These are phyloP conservation scores for Netelia fuscicornis DNA, from an alignment of 2,888 invertebrate genomes.

Conservation along the genomic window DNA sequence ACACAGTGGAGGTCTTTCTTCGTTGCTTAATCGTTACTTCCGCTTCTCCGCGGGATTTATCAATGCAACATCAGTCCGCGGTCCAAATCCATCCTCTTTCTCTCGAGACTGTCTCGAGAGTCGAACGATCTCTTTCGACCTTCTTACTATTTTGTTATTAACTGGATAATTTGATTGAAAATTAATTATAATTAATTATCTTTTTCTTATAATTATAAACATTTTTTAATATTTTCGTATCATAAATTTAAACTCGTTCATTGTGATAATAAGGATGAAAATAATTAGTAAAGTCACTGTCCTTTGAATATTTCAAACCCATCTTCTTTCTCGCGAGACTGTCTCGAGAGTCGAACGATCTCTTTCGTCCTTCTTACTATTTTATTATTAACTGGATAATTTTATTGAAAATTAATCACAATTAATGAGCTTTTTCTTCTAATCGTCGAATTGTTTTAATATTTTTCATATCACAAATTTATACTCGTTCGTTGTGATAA, in stretches of 20 bases:
- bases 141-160: too few relatives aligned
- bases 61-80: conserved; percentile 31
- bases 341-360: background rate
- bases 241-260: background rate
- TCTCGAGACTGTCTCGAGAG: background rate
- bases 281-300: background rate
- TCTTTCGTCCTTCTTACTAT: background rate
- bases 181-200: background rate
- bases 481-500: background rate
- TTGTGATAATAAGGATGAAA: too few relatives aligned
- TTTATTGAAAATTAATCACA: background rate
- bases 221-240: background rate
- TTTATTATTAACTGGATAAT: too few relatives aligned
- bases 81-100: conserved; percentile 19
- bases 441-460: background rate
- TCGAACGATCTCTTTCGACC: background rate
- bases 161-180: too few relatives aligned
- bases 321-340: background rate
- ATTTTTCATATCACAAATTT: background rate
- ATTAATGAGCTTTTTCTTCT: background rate
- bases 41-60: conserved; percentile 74
- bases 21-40: conserved; percentile 83
- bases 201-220: background rate
- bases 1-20: conserved; percentile 83
- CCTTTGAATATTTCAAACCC: background rate